Conservation (phyloP, 2,888 invertebrate genomes). For the Calameuta pallipes region DNA sequence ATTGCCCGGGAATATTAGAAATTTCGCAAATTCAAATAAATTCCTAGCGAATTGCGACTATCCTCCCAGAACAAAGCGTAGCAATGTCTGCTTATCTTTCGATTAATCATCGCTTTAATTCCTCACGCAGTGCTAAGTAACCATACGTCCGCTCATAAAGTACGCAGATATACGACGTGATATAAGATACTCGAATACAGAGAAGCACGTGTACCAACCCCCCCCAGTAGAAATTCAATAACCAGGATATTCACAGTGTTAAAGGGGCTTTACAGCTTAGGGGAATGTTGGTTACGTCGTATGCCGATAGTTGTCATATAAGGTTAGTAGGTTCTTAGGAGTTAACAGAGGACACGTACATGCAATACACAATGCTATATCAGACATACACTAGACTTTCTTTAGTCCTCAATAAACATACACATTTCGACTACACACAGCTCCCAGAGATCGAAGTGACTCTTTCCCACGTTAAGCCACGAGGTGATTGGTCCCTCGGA, state of each 20-base stretch:
- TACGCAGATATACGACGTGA: not conserved
- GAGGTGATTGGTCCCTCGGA: not conserved
- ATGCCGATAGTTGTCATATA: not conserved
- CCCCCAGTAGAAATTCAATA: not conserved
- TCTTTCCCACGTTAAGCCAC: not conserved
- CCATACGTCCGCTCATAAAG: not conserved
- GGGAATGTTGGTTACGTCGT: not conserved
- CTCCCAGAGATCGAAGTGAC: not conserved
- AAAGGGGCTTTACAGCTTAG: conserved; percentile 3
- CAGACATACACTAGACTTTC: not conserved
- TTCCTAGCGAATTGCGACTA: not conserved
- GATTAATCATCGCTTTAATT: not conserved
- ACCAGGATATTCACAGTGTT: not conserved
- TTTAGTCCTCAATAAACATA: not conserved
- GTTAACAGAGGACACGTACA: not conserved
- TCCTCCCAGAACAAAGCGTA: not conserved
- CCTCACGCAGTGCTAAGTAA: not conserved
- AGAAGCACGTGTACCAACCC: not conserved
- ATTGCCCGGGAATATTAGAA: not conserved
- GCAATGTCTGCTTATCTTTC: not conserved
- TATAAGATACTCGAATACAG: not conserved
- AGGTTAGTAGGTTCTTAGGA: not conserved
- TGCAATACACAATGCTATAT: not conserved
- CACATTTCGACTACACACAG: too few relatives aligned
- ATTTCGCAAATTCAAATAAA: not conserved